Percentiles rank a stretch among this genome's conserved stretches.
Conservation (phyloP, 1,140 invertebrate genomes). For the Drosophila ficusphila region DNA sequence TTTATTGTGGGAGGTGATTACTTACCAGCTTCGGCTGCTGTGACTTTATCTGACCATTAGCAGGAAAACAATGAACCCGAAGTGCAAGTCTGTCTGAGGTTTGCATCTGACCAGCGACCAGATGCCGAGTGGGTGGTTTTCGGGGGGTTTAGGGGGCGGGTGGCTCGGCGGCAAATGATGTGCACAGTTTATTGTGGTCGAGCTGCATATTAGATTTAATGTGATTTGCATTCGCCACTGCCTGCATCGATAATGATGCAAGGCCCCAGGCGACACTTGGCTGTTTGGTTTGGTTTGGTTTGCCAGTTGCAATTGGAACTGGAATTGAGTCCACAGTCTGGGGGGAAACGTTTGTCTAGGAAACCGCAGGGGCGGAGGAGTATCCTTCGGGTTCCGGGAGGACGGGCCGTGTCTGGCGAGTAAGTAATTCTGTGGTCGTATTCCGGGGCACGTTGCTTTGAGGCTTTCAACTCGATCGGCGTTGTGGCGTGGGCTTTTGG, state of each 20-base stretch:
- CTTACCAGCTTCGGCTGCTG: slow-evolving; percentile 6
- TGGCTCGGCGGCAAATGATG: slow-evolving; percentile 44
- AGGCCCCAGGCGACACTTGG: slow-evolving; percentile 33
- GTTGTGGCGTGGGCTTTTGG: slow-evolving; percentile 31
- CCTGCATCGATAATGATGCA: slow-evolving; percentile 58
- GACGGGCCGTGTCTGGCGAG: slow-evolving; percentile 51
- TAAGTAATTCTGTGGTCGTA: slow-evolving; percentile 77
- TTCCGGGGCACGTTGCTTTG: slow-evolving; percentile 76
- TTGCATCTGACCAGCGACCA: slow-evolving; percentile 8
- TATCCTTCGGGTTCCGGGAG: neutral
- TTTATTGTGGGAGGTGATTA: slow-evolving; percentile 20
- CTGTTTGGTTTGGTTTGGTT: slow-evolving; percentile 49
- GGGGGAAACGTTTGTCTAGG: slow-evolving; percentile 35
- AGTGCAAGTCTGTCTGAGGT: slow-evolving; percentile 14
- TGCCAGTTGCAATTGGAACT: neutral
- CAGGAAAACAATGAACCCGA: slow-evolving; percentile 32
- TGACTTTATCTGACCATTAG: slow-evolving; percentile 20
- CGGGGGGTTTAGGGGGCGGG: neutral
- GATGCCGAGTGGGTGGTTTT: neutral
- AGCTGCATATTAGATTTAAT: slow-evolving; percentile 77
- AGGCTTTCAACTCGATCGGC: slow-evolving; percentile 56
- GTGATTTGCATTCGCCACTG: slow-evolving; percentile 68
- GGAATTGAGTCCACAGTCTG: neutral
- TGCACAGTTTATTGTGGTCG: slow-evolving; percentile 68
- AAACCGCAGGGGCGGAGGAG: slow-evolving; percentile 47